Conservation (phyloP, 2,113 vertebrate species). For the Daphoenositta chrysoptera region DNA sequence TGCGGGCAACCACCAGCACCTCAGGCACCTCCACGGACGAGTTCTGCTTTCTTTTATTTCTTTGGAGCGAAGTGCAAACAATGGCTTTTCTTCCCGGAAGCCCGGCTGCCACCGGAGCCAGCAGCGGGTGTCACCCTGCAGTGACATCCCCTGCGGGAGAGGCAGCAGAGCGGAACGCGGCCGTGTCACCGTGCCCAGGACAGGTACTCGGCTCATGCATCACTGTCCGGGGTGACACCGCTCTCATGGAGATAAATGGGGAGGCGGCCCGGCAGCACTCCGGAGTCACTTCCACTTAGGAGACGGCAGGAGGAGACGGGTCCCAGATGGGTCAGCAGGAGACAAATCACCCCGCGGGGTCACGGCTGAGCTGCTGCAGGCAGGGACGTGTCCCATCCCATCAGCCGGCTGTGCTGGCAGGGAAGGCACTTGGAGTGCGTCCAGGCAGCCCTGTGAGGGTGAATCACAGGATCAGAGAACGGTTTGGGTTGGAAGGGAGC, state of each 20-base stretch:
- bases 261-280: not conserved
- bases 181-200: not conserved
- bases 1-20: not conserved
- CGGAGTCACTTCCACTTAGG: constrained; percentile 50
- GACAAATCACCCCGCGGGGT: not conserved
- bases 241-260: constrained; percentile 70
- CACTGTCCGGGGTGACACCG: not conserved
- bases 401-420: not conserved
- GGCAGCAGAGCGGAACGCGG: constrained; percentile 8
- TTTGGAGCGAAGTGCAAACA: fast-evolving
- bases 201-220: constrained; percentile 43
- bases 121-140: not conserved
- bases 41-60: too few species aligned
- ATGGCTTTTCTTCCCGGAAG: fast-evolving
- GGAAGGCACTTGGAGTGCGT: fast-evolving
- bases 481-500: not conserved
- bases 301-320: not conserved
- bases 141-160: not conserved
- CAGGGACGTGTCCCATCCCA: not conserved
- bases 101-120: fast-evolving
- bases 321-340: not conserved
- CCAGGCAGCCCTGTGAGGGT: fast-evolving
- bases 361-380: not conserved
- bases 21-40: fast-evolving
- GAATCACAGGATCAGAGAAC: not conserved